Base-by-base conservation (phyloP, 2,797 vertebrate species). In the Sparus aurata region DNA sequence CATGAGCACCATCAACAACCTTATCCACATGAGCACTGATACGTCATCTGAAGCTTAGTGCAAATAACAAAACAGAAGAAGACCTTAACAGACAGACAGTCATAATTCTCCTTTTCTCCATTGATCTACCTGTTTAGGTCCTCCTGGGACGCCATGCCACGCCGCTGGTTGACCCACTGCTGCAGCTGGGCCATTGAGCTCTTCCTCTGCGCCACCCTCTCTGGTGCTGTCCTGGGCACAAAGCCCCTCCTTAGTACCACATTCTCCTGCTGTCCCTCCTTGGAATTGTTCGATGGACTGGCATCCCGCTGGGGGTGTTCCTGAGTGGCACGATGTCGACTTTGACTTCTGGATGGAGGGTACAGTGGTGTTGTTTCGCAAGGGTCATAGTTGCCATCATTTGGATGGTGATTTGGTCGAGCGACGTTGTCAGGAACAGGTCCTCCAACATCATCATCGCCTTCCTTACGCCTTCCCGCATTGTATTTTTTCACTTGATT, bases 141-240 rank as follows among this genome's bases (percentile, higher is more conserved):
- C 34, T 98, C 98, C 0, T 95, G 93, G 0, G 95, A 91, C 1
- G 87, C 79, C 12, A 94, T 30, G 11, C 92, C 94, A 2, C 96
- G 93, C 1, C 98, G 95, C 12, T 97, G 96, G 93, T 98, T 98
- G 61, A 99, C 98, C 98, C 98, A 99, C 85, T 98, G 97, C 90
- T 99, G 98, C 41, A 99, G 94, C 91, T 99, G 97, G 1, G 94
- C 97, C 97, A 99, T 98, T 18, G 98, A 99, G 88, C 96, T 99
- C 93, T 97, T 98, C 77, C 98, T 96, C 91, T 99, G 98, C 20
- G 97, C 98, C 1, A 96, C 81, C 85, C 96, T 97, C 88, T 99
- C 98, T 0, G 97, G 95, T 53, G 94, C 95, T 2, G 95, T 94
- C 47, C 96, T 94, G 0, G 97, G 95, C 1, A 96, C 92, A 3